Evolutionary conservation across 2,113 vertebrate genomes (phyloP).

Genomic region (Pyrgilauda ruficollis): DNA sequence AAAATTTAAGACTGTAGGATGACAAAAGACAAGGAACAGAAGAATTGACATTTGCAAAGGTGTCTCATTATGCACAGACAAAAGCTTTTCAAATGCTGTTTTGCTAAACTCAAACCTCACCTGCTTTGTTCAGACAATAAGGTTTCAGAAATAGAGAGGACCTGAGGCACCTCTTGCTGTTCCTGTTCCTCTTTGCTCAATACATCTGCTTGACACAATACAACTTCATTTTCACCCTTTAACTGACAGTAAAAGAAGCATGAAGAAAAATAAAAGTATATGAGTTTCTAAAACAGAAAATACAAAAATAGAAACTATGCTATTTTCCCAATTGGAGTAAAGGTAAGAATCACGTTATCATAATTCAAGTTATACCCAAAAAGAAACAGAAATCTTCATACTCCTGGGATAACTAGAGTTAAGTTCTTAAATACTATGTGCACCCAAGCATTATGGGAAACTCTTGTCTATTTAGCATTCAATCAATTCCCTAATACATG

Average conservation of each 20-base stretch:
- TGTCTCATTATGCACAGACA: not conserved
- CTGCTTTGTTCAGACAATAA: slow-evolving; percentile 30
- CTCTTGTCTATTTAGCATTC: not conserved
- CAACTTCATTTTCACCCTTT: slow-evolving; percentile 45
- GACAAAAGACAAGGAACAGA: not conserved
- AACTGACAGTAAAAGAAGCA: slow-evolving; percentile 38
- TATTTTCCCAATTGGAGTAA: not conserved
- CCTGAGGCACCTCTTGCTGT: not conserved
- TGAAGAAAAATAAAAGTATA: not conserved
- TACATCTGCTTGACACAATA: slow-evolving; percentile 4
- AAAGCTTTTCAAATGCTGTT: not conserved
- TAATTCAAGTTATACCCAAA: not conserved
- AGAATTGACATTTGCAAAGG: not conserved
- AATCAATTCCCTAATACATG: not conserved
- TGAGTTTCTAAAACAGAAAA: not conserved
- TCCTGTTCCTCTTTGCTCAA: slow-evolving; percentile 7
- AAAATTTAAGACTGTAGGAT: not conserved
- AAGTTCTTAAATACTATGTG: not conserved
- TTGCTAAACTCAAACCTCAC: slow-evolving; percentile 52
- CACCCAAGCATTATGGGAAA: not conserved
- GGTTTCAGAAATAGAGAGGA: not conserved
- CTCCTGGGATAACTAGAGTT: not conserved
- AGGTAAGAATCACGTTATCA: not conserved
- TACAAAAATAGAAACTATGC: not conserved
- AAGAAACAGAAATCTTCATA: not conserved